phyloP scores from a whole-genome alignment of 2,797 vertebrate species.

The Muscicapa comitata region DNA sequence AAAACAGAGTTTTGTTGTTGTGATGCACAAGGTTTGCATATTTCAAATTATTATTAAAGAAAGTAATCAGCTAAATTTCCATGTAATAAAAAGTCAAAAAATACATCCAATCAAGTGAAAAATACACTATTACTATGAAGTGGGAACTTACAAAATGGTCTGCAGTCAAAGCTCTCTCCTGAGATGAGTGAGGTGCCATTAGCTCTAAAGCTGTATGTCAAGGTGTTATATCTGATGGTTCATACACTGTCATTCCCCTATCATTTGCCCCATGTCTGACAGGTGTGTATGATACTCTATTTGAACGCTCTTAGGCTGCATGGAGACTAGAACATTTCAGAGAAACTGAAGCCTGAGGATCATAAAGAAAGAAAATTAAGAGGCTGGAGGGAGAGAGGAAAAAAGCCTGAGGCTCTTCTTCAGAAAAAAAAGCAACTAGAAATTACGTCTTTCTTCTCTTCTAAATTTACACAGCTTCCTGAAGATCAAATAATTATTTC shows the following conservation, averaged over 20 bases:
- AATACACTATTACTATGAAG: neutral
- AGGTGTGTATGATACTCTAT: neutral
- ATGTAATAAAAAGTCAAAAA: neutral
- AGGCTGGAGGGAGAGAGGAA: neutral
- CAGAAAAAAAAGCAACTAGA: conserved; percentile 2
- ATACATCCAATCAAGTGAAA: neutral
- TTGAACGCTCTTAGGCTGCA: conserved; percentile 27
- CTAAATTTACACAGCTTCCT: conserved; percentile 44
- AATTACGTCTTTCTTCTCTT: conserved; percentile 43
- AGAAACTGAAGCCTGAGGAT: conserved; percentile 9
- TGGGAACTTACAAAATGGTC: neutral
- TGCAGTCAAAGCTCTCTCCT: neutral
- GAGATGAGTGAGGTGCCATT: neutral
- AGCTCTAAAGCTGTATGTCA: neutral
- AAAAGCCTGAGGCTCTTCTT: neutral
- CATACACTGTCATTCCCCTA: neutral
- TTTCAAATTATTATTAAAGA: neutral
- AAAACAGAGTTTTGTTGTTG: neutral
- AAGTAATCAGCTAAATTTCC: neutral
- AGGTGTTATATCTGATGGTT: conserved; percentile 20
- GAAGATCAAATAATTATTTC: conserved; percentile 59
- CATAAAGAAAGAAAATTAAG: neutral
- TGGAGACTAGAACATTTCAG: conserved; percentile 20
- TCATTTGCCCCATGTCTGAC: conserved; percentile 4
- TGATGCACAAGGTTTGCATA: neutral